Evolutionary conservation across 2,113 vertebrate genomes (phyloP), one percentile per base, ranked within the genome.

Genomic region (Perccottus glenii): DNA sequence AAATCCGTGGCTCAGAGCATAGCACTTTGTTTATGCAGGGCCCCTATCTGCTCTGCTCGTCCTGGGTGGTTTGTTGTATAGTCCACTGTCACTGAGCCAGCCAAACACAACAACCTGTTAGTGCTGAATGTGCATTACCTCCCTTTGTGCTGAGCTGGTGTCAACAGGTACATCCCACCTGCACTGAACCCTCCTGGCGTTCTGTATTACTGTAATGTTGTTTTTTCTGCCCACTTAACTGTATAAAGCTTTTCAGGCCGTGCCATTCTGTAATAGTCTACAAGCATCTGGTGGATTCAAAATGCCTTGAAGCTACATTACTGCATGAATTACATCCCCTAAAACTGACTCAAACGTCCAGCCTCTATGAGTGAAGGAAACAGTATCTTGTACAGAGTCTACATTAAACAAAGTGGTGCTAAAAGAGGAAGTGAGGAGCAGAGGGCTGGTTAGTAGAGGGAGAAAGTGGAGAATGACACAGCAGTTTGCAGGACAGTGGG

Each of bases 391-490:
- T 38, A 33, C 33, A 59, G 10, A 70, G 46, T 48, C 58, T 33
- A 57, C 56, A 62, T 58, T 66, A 58, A 77, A 74, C 59, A 81
- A 71, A 73, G 66, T 65, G 72, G 73, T 62, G 51, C 53, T 15
- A 59, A 51, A 64, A 67, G 45, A 75, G 51, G 48, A 51, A 66
- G 57, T 33, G 64, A 44, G 53, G 53, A 67, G 12, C 63, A 75
- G 61, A 64, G 58, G 11, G 59, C 64, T n/a, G 75, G 60, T 75
- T 77, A 75, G 73, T 81, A 76, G 43, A 40, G 53, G 58, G 70
- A 78, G 69, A 82, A 69, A 67, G 67, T 8, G 32, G 59, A 70
- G 84, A 78, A 88, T 90, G 90, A 91, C 88, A 86, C 85, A 88
- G 88, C 90, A 83, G 63, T 88, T 87, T 86, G 71, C 80, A 66